A percentile compares a stretch with the other conserved stretches of the same genome.
These are phyloP conservation scores for Adineta ricciae DNA, from an alignment of 2,888 invertebrate genomes.

Conservation along the genomic window DNA sequence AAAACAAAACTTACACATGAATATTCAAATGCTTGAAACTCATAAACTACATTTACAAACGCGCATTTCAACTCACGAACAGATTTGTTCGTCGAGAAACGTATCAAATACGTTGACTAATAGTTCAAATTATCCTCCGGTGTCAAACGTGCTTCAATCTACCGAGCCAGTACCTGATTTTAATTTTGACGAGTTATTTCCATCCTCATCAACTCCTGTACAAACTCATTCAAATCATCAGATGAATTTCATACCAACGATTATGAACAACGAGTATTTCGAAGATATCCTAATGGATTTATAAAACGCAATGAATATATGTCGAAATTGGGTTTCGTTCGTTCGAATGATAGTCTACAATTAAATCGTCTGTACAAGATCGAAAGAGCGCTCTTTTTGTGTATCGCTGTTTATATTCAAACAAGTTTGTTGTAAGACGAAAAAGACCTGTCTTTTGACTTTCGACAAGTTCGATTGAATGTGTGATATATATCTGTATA, in stretches of 20 bases:
- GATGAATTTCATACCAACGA: neutral
- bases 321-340: neutral
- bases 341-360: neutral
- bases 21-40: neutral
- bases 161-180: neutral
- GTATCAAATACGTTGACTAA: neutral
- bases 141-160: neutral
- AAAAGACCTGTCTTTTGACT: neutral
- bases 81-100: neutral
- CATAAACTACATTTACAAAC: neutral
- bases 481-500: neutral
- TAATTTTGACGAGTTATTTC: neutral
- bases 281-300: neutral
- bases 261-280: neutral
- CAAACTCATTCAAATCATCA: neutral
- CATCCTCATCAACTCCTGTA: neutral
- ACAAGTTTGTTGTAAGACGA: neutral
- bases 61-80: neutral
- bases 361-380: neutral
- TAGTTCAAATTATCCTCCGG: neutral
- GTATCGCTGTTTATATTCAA: neutral
- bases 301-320: neutral
- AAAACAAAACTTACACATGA: neutral
- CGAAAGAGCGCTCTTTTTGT: neutral
- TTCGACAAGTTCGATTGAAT: neutral